Conservation (phyloP, 1,140 invertebrate species). For the Heliconius himera region DNA sequence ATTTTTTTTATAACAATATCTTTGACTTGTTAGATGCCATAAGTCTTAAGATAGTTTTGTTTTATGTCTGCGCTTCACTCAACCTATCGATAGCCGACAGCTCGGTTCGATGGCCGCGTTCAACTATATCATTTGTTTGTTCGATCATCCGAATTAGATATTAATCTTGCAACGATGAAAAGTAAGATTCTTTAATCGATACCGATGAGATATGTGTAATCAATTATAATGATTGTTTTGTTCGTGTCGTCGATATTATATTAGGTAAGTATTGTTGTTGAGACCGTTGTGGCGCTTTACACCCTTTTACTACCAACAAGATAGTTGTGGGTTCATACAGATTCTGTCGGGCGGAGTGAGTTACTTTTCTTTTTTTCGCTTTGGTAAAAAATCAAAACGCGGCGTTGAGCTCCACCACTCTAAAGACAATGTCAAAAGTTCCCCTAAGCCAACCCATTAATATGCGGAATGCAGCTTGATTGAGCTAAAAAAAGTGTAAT, state of each 20-base stretch:
- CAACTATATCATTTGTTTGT: slow-evolving; percentile 73
- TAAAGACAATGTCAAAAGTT: no score
- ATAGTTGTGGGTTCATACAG: background rate
- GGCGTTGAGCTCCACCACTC: no score
- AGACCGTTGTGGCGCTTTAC: no score
- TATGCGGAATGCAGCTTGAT: no score
- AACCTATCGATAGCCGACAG: slow-evolving; percentile 59
- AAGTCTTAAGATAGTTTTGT: slow-evolving; percentile 32
- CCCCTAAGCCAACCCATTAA: no score
- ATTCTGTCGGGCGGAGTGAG: background rate
- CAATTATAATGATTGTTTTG: slow-evolving; percentile 9
- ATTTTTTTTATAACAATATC: background rate
- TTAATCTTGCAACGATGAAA: slow-evolving; percentile 74
- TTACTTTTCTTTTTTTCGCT: no score
- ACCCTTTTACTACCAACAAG: background rate
- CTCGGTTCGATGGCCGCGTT: slow-evolving; percentile 61
- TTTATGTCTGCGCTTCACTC: slow-evolving; percentile 19
- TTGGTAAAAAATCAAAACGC: no score
- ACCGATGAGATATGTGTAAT: slow-evolving; percentile 28
- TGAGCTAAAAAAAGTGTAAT: no score
- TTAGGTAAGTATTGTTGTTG: background rate
- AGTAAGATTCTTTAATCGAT: slow-evolving; percentile 65
- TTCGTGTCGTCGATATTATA: slow-evolving; percentile 7
- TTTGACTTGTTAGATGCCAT: background rate
- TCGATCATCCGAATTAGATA: slow-evolving; percentile 67